A percentile compares a stretch with the other conserved stretches of the same genome.
Conservation (phyloP, 2,797 vertebrate species). For the Sebastes flavidus region DNA sequence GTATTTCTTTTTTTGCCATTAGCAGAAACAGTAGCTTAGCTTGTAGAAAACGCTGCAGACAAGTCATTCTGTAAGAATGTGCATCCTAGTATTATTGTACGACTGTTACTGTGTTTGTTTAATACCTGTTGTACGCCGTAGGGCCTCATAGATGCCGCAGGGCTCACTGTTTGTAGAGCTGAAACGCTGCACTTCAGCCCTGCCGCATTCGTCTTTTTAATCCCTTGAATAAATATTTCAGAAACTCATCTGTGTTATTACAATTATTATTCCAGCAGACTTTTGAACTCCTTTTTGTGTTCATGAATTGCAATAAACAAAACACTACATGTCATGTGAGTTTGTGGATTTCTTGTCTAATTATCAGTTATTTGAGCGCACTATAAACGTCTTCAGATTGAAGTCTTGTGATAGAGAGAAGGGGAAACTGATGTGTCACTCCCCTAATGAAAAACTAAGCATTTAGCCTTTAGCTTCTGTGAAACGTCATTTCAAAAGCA, state of each 20-base stretch:
- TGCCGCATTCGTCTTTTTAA: constrained; percentile 68
- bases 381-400: neutral
- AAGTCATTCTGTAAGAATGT: constrained; percentile 81
- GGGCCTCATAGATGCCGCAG: constrained; percentile 44
- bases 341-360: neutral
- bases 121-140: constrained; percentile 55
- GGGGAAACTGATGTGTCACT: neutral
- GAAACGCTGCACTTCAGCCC: constrained; percentile 55
- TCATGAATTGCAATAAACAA: constrained; percentile 54
- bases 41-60: constrained; percentile 64
- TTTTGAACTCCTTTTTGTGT: constrained; percentile 32
- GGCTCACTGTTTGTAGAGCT: constrained; percentile 46
- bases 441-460: neutral
- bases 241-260: constrained; percentile 36
- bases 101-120: constrained; percentile 63
- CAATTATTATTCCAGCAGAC: constrained; percentile 11
- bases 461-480: neutral
- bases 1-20: constrained; percentile 57
- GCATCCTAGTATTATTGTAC: constrained; percentile 61
- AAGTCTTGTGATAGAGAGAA: neutral
- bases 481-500: neutral
- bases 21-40: constrained; percentile 54
- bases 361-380: accelerated
- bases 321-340: constrained; percentile 20
- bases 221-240: constrained; percentile 72